Evolutionary conservation across 2,888 invertebrate genomes (phyloP).

Genomic region (Eucriotettix oculatus): DNA sequence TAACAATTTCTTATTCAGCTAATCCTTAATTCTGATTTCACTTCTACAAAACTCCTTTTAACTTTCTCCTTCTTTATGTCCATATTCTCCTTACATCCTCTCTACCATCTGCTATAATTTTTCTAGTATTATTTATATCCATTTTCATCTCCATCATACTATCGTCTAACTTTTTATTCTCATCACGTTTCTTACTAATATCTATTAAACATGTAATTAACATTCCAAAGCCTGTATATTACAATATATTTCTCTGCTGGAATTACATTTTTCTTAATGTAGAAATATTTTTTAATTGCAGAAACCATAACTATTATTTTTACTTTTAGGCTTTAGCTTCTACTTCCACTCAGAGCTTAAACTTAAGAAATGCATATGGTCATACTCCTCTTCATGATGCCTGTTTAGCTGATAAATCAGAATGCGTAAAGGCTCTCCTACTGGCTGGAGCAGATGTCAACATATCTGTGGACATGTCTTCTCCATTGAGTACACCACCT

Average conservation of each 20-base stretch:
- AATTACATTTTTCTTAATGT: background rate
- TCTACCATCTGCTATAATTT: no score
- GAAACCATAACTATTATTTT: background rate
- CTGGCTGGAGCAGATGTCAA: slow-evolving; percentile 77
- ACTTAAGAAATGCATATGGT: slow-evolving; percentile 49
- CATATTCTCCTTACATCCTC: no score
- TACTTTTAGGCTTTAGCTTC: slow-evolving; percentile 27
- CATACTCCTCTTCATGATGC: slow-evolving; percentile 29
- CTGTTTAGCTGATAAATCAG: slow-evolving; percentile 36
- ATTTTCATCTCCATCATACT: no score
- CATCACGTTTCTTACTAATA: no score
- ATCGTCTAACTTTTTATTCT: no score
- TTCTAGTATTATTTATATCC: no score
- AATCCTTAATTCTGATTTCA: no score
- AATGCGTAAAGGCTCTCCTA: slow-evolving; percentile 71
- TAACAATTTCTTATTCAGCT: no score
- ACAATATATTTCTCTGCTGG: background rate
- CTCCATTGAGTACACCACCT: slow-evolving; percentile 19
- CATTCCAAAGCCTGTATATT: no score
- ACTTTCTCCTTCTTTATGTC: no score
- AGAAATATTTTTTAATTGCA: background rate
- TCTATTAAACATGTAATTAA: no score
- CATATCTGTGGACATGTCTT: slow-evolving; percentile 37
- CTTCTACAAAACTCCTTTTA: no score
- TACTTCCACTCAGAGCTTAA: slow-evolving; percentile 35